phyloP scores from a whole-genome alignment of 2,888 invertebrate species.

The Coenonympha arcania region DNA sequence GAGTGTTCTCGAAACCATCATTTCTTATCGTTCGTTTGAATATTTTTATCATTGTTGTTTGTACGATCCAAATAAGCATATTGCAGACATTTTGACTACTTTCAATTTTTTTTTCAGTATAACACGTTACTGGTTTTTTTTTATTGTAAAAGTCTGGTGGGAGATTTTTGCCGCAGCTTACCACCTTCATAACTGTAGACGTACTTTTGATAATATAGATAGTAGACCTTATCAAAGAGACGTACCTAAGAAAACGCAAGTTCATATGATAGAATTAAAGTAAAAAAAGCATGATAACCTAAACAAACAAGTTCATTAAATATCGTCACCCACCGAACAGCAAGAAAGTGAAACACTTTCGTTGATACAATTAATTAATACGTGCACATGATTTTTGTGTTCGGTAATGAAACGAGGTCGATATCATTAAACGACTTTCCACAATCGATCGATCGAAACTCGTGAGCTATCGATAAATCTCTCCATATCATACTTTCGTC shows the following conservation, averaged over 20 bases:
- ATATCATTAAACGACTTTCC: slow-evolving; percentile 55
- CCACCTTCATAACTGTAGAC: too few relatives aligned
- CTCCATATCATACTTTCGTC: slow-evolving; percentile 25
- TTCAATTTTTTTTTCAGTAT: background rate
- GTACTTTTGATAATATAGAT: too few relatives aligned
- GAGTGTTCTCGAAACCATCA: background rate
- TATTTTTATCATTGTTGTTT: background rate
- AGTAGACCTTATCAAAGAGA: too few relatives aligned
- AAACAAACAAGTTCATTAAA: background rate
- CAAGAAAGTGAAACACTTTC: slow-evolving; percentile 17
- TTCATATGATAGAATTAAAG: too few relatives aligned
- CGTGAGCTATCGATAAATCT: slow-evolving; percentile 37
- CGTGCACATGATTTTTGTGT: slow-evolving; percentile 15
- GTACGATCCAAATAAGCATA: background rate
- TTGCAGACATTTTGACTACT: background rate
- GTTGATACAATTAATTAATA: slow-evolving; percentile 23
- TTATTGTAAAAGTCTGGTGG: background rate
- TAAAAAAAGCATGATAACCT: background rate
- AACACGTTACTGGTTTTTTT: background rate
- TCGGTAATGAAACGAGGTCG: slow-evolving; percentile 38
- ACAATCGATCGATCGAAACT: slow-evolving; percentile 37
- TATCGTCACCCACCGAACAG: background rate
- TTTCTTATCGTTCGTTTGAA: background rate
- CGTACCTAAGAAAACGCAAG: too few relatives aligned
- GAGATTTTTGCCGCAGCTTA: too few relatives aligned